Conservation (phyloP, 2,113 vertebrate genomes). For the Onychostruthus taczanowskii region DNA sequence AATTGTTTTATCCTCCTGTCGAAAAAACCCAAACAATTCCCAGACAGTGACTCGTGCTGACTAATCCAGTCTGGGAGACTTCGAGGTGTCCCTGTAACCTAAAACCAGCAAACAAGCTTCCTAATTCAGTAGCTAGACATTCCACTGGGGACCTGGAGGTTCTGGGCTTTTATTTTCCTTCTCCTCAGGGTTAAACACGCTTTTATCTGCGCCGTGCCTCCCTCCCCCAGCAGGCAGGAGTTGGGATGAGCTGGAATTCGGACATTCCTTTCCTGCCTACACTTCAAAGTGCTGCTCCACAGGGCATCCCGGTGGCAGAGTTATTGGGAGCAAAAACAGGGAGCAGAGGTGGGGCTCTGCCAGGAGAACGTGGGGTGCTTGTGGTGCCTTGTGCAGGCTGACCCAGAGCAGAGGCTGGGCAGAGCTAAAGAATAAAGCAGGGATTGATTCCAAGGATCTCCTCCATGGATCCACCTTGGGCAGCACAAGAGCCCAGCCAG, state of each 20-base stretch:
- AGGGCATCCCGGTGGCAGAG: not conserved
- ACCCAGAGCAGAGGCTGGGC: not conserved
- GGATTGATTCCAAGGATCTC: not conserved
- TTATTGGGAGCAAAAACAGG: not conserved
- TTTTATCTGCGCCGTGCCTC: conserved; percentile 45
- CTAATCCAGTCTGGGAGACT: conserved; percentile 72
- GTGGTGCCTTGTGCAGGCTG: not conserved
- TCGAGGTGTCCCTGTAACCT: conserved; percentile 65
- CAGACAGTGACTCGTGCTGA: conserved; percentile 72
- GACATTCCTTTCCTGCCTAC: conserved; percentile 49
- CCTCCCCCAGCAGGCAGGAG: conserved; percentile 34
- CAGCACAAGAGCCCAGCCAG: not conserved
- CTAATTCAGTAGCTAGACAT: conserved; percentile 70
- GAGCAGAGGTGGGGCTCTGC: not conserved
- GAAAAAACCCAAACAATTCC: conserved; percentile 69
- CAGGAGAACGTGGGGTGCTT: not conserved
- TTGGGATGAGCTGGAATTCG: conserved; percentile 30
- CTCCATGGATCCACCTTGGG: not conserved
- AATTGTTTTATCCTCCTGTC: conserved; percentile 65
- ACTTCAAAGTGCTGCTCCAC: not conserved
- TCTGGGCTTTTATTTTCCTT: conserved; percentile 58
- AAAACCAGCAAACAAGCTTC: conserved; percentile 68
- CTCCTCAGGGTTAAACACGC: conserved; percentile 47
- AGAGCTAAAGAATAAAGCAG: not conserved
- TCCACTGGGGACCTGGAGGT: conserved; percentile 52